These are phyloP conservation scores for Drosophila erecta DNA, from an alignment of 1,140 invertebrate genomes.

Conservation along the genomic window DNA sequence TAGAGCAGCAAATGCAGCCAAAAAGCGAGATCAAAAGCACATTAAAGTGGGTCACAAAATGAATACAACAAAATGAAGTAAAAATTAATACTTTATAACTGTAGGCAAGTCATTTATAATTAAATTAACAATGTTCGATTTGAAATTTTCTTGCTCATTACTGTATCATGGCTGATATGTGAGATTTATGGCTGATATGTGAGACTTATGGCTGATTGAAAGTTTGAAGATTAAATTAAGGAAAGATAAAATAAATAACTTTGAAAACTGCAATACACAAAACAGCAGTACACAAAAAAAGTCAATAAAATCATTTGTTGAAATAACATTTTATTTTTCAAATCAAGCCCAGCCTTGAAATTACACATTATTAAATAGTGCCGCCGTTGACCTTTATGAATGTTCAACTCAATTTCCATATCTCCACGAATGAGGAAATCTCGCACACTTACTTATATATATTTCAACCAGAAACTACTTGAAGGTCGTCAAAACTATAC, in stretches of 20 bases:
- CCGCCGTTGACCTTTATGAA: conserved; percentile 6
- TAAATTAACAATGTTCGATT: conserved; percentile 58
- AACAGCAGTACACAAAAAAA: no score
- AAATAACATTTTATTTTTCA: not conserved
- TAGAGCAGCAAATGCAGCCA: conserved; percentile 13
- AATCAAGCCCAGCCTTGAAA: not conserved
- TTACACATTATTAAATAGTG: not conserved
- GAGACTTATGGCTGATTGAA: conserved; percentile 19
- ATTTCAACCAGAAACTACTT: conserved; percentile 35
- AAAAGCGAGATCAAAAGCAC: conserved; percentile 42
- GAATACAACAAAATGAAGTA: conserved; percentile 55
- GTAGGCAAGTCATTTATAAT: conserved; percentile 58
- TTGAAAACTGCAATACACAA: no score
- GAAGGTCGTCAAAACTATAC: conserved; percentile 34
- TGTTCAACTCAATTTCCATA: conserved; percentile 13
- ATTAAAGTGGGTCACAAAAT: conserved; percentile 69
- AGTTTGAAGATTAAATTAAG: no score
- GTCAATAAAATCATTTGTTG: no score
- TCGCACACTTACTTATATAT: conserved; percentile 19
- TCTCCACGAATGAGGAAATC: conserved; percentile 14
- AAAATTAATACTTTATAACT: conserved; percentile 32
- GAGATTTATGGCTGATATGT: conserved; percentile 38
- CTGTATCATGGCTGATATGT: conserved; percentile 65
- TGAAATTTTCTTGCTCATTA: conserved; percentile 17
- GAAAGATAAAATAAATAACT: not conserved